Evolutionary conservation across 2,888 invertebrate species (phyloP), one percentile per base, ranked within the genome.

Genomic region (Thecophora atra): DNA sequence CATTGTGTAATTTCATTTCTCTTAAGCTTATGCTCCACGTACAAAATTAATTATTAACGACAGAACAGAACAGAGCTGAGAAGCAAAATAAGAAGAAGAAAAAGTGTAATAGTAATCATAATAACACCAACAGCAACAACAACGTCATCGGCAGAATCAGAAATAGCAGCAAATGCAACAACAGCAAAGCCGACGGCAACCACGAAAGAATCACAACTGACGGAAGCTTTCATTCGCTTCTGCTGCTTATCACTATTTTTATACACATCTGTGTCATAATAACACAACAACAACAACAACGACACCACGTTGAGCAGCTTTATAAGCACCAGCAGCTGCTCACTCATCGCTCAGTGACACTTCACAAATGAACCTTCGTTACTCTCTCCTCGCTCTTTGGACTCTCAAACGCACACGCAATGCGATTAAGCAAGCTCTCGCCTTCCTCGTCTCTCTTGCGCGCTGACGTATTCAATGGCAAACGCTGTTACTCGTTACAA

Each of bases 11-110:
- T n/a, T n/a, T n/a, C 0, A 26, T 30, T 62, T n/a, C 62, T 37
- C 13, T 28, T 64, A 44, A 64, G 64, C 64, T 64, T 26, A 67
- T 21, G 66, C 56, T 67, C 28, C 30, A 19, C 67, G 56, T 17
- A 26, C 37, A n/a, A 15, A 67, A 67, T 67, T 67, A 67, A 67
- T 67, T 54, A 67, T 15, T 52, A 51, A 54, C 66, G 28, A 30
- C 66, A 52, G 37, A 63, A 37, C 19, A 37, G 17, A 63, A 15
- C 28, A n/a, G n/a, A n/a, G 11, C 37, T 37, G 3, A 37, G 37
- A 37, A 37, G 37, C n/a, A n/a, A n/a, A n/a, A n/a, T n/a, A n/a
- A n/a, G n/a, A n/a, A n/a, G n/a, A n/a, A n/a, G n/a, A n/a, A n/a
- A n/a, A n/a, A n/a, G n/a, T n/a, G n/a, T n/a, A n/a, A n/a, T n/a